These are phyloP conservation scores for Drosophila meridionalis DNA, from an alignment of 2,888 invertebrate species.

Conservation along the genomic window DNA sequence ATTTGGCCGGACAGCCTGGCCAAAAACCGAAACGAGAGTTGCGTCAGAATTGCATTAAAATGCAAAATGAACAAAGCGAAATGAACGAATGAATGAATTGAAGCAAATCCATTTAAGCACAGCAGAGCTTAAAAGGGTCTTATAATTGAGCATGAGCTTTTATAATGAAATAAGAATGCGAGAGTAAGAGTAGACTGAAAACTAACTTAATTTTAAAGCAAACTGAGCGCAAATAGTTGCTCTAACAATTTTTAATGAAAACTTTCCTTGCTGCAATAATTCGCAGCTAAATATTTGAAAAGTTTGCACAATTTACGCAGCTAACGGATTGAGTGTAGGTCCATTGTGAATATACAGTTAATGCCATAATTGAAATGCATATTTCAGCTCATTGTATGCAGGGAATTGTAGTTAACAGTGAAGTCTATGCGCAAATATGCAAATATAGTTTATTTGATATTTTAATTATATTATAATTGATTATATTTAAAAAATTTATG, in stretches of 20 bases:
- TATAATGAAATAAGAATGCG: not conserved
- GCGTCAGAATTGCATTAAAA: constrained; percentile 56
- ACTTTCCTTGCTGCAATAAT: not conserved
- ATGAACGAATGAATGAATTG: constrained; percentile 34
- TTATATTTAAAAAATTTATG: not conserved
- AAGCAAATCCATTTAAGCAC: constrained; percentile 29
- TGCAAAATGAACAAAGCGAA: constrained; percentile 27
- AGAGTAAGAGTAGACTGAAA: not conserved
- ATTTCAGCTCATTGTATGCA: not conserved
- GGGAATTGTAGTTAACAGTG: not conserved
- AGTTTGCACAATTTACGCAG: not conserved
- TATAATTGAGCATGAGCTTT: constrained; percentile 15
- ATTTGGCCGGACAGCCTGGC: constrained; percentile 69
- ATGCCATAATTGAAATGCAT: not conserved
- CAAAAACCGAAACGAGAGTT: constrained; percentile 59
- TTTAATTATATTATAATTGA: no score
- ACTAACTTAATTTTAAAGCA: not conserved
- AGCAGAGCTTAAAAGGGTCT: constrained; percentile 6
- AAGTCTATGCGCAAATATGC: no score
- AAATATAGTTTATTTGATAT: no score
- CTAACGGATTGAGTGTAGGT: not conserved
- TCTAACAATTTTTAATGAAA: constrained; percentile 9
- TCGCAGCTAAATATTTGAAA: not conserved
- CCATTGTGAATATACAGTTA: not conserved
- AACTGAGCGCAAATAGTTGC: constrained; percentile 16